Conservation (phyloP, 2,888 invertebrate species). For the Caradrina kadenii region DNA sequence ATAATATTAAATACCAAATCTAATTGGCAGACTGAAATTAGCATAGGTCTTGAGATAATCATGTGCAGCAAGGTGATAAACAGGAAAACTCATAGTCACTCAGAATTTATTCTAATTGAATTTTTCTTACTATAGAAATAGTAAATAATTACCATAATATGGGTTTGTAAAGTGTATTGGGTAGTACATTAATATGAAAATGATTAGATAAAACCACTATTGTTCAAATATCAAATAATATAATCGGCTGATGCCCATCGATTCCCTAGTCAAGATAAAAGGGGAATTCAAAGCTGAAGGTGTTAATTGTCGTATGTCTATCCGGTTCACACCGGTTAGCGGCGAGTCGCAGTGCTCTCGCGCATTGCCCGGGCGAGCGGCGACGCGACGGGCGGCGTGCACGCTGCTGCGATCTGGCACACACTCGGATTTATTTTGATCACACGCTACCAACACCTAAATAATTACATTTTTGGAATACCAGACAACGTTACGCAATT, state of each 20-base stretch:
- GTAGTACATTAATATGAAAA: background rate
- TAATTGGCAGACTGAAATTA: slow-evolving; percentile 26
- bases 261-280: slow-evolving; percentile 16
- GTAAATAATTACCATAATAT: too few relatives aligned
- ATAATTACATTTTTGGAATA: slow-evolving; percentile 85
- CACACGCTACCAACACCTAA: slow-evolving; percentile 76
- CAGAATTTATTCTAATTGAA: background rate
- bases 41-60: slow-evolving; percentile 12
- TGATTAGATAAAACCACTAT: background rate
- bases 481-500: slow-evolving; percentile 81
- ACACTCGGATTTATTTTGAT: slow-evolving; percentile 82
- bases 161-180: slow-evolving; percentile 1
- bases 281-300: slow-evolving; percentile 44
- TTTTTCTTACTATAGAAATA: background rate
- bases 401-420: slow-evolving; percentile 73
- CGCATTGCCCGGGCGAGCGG: slow-evolving; percentile 63
- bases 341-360: slow-evolving; percentile 40
- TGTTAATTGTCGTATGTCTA: slow-evolving; percentile 52
- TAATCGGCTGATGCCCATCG: slow-evolving; percentile 1
- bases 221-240: background rate
- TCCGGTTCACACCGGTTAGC: slow-evolving; percentile 52
- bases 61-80: slow-evolving; percentile 22
- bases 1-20: slow-evolving; percentile 18
- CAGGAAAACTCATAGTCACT: slow-evolving; percentile 13
- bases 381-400: slow-evolving; percentile 39